Base-by-base conservation (phyloP, 2,113 vertebrate genomes). In the Heterochromis multidens region DNA sequence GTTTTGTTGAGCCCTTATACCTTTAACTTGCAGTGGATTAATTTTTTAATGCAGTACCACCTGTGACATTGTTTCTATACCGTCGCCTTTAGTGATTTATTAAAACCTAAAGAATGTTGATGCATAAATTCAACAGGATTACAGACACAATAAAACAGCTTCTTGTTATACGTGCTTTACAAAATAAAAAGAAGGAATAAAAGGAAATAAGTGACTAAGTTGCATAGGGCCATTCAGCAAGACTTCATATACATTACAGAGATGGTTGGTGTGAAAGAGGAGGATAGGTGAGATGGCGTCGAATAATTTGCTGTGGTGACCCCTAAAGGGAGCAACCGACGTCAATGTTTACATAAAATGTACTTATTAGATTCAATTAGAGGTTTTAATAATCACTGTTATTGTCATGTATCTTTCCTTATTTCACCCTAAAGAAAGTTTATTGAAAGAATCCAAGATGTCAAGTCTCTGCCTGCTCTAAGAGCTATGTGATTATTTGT, bases 381-480 rank as follows among this genome's bases (percentile, higher is more conserved):
- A 5, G 6, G 6, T 58, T 77, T 80, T 19, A 82, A 70, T 77
- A 65, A 57, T 86, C 31, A 37, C 5, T 2, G 12, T 14, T 52
- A 19, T n/a, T 19, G 21, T 80, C 60, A 25, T 3, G 60, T 11
- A 4, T n/a, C 31, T 61, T 57, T 65, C 52, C 46, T 81, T 29
- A 60, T 4, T 40, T 79, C 37, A 78, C 60, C 59, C 49, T 23
- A 3, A 83, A 46, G 8, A 91, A 60, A 3, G 1, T 27, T 58
- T 23, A 60, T 76, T 82, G n/a, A 89, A 79, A 76, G 56, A 78
- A 81, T 72, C 33, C 74, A 35, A 81, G n/a, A 61, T 62, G 77
- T 79, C 79, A 85, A 54, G 58, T 37, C 31, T 85, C 35, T 14
- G 83, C 19, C 83, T 77, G 77, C 77, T 76, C 76, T 37, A 81